A percentile compares a stretch with the other conserved stretches of the same genome.
These are phyloP conservation scores for Vombatus ursinus DNA, from an alignment of 2,113 vertebrate species.

Conservation along the genomic window DNA sequence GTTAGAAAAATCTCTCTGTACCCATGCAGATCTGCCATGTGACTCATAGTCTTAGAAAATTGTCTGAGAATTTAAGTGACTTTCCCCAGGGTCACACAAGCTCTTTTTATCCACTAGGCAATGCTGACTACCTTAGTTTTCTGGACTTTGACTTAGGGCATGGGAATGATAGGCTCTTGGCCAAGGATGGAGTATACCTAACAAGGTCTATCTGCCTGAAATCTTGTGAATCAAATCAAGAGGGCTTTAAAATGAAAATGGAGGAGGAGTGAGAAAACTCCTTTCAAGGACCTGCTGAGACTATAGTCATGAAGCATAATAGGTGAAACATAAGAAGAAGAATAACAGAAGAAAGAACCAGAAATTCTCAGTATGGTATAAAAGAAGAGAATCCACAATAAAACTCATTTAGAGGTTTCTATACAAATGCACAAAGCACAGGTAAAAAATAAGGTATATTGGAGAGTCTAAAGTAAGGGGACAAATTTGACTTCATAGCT, in stretches of 20 bases:
- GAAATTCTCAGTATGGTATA: neutral
- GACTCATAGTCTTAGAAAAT: neutral
- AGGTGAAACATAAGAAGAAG: neutral
- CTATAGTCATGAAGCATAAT: neutral
- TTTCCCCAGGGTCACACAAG: neutral
- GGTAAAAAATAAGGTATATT: neutral
- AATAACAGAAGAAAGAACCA: neutral
- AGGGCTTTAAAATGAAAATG: neutral
- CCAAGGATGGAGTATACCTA: neutral
- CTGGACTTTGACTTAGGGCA: neutral
- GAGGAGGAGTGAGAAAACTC: neutral
- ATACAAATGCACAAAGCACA: neutral
- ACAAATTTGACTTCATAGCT: neutral
- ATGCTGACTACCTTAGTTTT: neutral
- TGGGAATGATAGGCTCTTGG: neutral
- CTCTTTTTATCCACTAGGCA: neutral
- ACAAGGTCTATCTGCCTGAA: neutral
- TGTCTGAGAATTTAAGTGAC: neutral
- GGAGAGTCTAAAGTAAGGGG: neutral
- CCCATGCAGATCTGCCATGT: neutral
- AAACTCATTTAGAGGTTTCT: neutral
- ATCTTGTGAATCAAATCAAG: neutral
- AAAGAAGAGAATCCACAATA: neutral
- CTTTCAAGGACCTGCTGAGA: neutral
- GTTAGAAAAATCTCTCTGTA: neutral